Conservation (phyloP, 2,113 vertebrate genomes). For the Ptyas mucosa region DNA sequence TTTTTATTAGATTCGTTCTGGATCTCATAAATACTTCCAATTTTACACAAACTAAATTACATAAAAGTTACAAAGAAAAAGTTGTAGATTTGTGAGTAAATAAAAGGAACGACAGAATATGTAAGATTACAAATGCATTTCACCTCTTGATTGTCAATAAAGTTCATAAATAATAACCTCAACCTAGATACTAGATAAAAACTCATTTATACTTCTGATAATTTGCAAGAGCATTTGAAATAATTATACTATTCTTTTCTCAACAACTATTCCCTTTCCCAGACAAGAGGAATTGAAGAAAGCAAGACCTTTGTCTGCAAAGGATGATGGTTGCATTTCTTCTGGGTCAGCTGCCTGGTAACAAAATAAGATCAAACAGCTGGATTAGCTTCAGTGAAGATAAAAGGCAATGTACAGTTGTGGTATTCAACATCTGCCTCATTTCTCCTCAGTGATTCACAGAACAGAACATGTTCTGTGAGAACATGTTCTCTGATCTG, state of each 20-base stretch:
- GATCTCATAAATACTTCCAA: background rate
- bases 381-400: background rate
- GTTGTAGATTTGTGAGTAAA: background rate
- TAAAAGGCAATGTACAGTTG: background rate
- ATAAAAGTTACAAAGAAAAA: background rate
- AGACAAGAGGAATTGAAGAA: background rate
- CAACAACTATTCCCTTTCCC: background rate
- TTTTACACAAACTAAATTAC: background rate
- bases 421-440: background rate
- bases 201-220: background rate
- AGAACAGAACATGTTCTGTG: background rate
- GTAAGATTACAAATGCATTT: background rate
- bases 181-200: background rate
- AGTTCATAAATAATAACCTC: background rate
- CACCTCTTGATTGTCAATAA: background rate
- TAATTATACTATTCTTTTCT: background rate
- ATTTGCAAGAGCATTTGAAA: background rate
- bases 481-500: background rate
- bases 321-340: background rate
- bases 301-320: background rate
- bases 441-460: background rate
- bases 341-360: background rate
- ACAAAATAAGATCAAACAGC: background rate
- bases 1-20: background rate
- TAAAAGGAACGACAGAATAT: background rate